Conservation (phyloP, 2,888 invertebrate species). For the Philonicus albiceps region DNA sequence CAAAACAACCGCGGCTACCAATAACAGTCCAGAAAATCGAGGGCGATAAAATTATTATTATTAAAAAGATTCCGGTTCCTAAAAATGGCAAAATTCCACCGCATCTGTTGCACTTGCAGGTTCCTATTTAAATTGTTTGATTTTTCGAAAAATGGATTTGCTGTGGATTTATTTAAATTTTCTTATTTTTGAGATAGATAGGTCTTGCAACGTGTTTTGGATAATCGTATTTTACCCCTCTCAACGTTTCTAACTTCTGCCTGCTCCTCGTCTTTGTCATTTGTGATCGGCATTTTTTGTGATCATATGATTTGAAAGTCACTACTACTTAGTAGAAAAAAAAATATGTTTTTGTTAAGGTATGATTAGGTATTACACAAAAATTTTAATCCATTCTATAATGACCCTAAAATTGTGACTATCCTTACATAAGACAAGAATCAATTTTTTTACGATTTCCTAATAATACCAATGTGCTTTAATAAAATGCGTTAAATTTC, state of each 20-base stretch:
- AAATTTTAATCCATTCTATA: no score
- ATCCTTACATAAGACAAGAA: no score
- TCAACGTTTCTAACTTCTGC: slow-evolving; percentile 16
- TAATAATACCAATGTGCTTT: no score
- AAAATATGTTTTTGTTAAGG: no score
- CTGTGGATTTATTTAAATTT: not conserved
- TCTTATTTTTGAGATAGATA: not conserved
- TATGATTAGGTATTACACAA: no score
- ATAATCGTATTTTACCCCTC: slow-evolving; percentile 35
- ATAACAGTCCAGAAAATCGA: slow-evolving; percentile 63
- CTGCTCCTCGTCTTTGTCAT: not conserved
- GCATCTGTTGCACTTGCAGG: slow-evolving; percentile 56
- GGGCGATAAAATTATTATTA: slow-evolving; percentile 63
- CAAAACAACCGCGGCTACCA: slow-evolving; percentile 57
- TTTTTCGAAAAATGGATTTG: slow-evolving; percentile 12
- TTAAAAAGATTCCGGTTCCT: slow-evolving; percentile 62
- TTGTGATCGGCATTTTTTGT: not conserved
- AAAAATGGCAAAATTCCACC: slow-evolving; percentile 63
- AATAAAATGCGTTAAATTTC: no score
- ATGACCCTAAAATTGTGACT: no score
- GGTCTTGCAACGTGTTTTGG: slow-evolving; percentile 10
- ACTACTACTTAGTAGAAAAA: not conserved
- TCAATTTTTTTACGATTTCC: no score
- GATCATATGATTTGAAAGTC: not conserved
- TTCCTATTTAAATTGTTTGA: slow-evolving; percentile 54